phyloP scores from a whole-genome alignment of 2,797 vertebrate species.

The Mareca strepera region DNA sequence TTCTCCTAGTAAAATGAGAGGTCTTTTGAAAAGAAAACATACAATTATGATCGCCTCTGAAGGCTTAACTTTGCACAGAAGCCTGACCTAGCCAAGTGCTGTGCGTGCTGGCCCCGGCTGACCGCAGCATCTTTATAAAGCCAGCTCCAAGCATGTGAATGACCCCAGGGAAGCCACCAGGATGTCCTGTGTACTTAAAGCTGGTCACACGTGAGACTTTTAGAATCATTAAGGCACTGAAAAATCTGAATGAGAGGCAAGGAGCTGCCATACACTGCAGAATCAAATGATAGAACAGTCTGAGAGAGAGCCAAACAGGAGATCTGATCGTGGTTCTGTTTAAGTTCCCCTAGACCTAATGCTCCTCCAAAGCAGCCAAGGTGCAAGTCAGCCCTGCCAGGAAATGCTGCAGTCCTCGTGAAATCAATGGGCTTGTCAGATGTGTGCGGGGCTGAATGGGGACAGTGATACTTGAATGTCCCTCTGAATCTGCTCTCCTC shows the following conservation, averaged over 20 bases:
- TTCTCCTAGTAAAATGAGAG: neutral
- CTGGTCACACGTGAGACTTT: neutral
- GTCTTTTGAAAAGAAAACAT: neutral
- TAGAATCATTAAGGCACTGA: neutral
- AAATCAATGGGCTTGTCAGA: neutral
- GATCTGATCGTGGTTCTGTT: neutral
- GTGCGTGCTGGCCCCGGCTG: neutral
- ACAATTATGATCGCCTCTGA: neutral
- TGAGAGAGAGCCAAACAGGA: neutral
- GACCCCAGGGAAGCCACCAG: neutral
- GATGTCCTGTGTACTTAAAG: neutral
- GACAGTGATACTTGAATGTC: neutral
- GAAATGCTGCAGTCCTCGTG: neutral
- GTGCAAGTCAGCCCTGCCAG: neutral
- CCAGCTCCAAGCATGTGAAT: neutral
- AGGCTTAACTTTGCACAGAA: neutral
- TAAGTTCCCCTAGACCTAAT: neutral
- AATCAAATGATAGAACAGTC: neutral
- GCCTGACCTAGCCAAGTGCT: neutral
- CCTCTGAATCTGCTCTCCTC: neutral
- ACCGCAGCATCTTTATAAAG: neutral
- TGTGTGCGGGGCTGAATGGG: neutral
- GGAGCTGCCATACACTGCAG: neutral
- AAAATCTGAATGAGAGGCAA: neutral
- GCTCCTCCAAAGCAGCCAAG: neutral